phyloP scores from a whole-genome alignment of 2,113 vertebrate species.

The Delphinapterus leucas region DNA sequence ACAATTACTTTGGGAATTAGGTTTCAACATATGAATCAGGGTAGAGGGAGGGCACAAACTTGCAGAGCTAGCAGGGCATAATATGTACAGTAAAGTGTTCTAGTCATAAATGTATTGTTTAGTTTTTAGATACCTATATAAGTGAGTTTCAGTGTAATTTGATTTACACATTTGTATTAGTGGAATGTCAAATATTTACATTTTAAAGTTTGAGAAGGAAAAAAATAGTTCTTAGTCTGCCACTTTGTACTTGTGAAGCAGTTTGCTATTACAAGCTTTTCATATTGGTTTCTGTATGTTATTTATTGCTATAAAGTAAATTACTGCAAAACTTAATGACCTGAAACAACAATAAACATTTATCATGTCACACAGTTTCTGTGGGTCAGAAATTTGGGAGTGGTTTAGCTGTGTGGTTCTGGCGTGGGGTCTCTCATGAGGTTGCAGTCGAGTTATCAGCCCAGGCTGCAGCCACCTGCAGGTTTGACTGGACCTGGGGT shows the following conservation, averaged over 20 bases:
- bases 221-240: background rate
- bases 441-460: background rate
- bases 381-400: background rate
- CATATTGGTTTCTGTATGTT: background rate
- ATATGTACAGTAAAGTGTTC: background rate
- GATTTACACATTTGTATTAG: background rate
- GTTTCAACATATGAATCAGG: background rate
- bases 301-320: background rate
- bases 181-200: background rate
- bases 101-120: background rate
- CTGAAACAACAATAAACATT: background rate
- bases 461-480: background rate
- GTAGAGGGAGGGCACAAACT: no score
- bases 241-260: background rate
- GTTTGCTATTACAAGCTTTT: background rate
- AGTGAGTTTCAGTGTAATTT: background rate
- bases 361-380: background rate
- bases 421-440: background rate
- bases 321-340: background rate
- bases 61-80: background rate
- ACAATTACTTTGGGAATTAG: background rate
- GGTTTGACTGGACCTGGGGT: background rate
- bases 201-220: background rate
- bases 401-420: background rate
- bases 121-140: background rate